These are phyloP conservation scores for Scaptodrosophila lebanonensis DNA, from an alignment of 1,140 invertebrate genomes.

Conservation along the genomic window DNA sequence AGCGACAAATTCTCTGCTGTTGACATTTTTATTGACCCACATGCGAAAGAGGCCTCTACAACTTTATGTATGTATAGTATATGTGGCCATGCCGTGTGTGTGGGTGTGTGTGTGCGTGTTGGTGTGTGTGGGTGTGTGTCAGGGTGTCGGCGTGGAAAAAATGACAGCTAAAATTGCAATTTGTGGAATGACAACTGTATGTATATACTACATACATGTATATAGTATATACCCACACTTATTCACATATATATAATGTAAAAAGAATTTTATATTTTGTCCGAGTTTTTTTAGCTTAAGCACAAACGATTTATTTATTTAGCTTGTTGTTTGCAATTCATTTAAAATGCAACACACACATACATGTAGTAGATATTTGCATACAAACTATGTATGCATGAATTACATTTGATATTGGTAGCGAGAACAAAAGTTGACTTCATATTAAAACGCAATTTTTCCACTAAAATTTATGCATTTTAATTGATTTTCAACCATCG, in stretches of 20 bases:
- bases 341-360: constrained; percentile 57
- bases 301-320: constrained; percentile 67
- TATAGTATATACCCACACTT: background rate
- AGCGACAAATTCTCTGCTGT: constrained; percentile 46
- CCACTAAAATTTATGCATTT: too few relatives aligned
- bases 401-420: too few relatives aligned
- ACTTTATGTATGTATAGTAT: too few relatives aligned
- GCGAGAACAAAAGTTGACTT: too few relatives aligned
- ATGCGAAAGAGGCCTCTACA: constrained; percentile 13
- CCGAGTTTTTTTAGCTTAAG: constrained; percentile 31
- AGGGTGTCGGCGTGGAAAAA: too few relatives aligned
- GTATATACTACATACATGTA: constrained; percentile 13
- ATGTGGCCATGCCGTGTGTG: too few relatives aligned
- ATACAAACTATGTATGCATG: background rate
- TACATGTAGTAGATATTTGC: background rate
- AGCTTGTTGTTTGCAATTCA: constrained; percentile 69
- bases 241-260: background rate
- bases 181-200: constrained; percentile 37
- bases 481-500: too few relatives aligned
- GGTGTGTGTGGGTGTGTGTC: too few relatives aligned
- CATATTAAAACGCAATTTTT: too few relatives aligned
- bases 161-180: constrained; percentile 57
- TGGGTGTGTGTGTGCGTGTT: too few relatives aligned
- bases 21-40: constrained; percentile 68
- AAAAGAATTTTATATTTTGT: constrained; percentile 20